These are phyloP conservation scores for Drosophila dives DNA, from an alignment of 2,888 invertebrate genomes.

Conservation along the genomic window DNA sequence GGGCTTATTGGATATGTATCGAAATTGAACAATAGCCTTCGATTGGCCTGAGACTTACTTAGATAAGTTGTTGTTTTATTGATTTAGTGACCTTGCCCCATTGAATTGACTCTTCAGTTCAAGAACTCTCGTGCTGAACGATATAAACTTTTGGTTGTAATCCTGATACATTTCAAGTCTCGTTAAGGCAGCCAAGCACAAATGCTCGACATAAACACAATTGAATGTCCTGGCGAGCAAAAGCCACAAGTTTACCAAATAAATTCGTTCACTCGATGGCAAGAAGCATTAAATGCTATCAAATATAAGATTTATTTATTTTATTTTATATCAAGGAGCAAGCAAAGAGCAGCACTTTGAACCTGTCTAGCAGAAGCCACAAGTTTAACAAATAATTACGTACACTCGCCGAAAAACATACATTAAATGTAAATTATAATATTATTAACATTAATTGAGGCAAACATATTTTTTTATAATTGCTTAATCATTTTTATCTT, in stretches of 20 bases:
- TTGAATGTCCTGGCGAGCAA: conserved; percentile 26
- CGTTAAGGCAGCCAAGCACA: conserved; percentile 6
- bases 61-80: conserved; percentile 7
- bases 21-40: conserved; percentile 4
- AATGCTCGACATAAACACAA: conserved; percentile 26
- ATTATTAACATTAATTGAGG: background rate
- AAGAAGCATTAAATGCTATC: background rate
- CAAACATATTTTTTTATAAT: background rate
- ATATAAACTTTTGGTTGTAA: background rate
- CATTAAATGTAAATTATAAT: background rate
- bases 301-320: background rate
- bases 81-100: conserved; percentile 20
- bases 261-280: background rate
- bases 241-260: conserved; percentile 47
- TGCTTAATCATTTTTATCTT: background rate
- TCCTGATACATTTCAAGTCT: background rate
- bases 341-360: background rate
- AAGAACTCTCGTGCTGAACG: background rate
- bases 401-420: background rate
- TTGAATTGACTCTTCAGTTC: background rate
- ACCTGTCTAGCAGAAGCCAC: conserved; percentile 32
- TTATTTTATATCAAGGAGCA: background rate
- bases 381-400: conserved; percentile 37
- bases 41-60: background rate
- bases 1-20: background rate